phyloP scores from a whole-genome alignment of 2,797 vertebrate species.

The Myotis pilosus region DNA sequence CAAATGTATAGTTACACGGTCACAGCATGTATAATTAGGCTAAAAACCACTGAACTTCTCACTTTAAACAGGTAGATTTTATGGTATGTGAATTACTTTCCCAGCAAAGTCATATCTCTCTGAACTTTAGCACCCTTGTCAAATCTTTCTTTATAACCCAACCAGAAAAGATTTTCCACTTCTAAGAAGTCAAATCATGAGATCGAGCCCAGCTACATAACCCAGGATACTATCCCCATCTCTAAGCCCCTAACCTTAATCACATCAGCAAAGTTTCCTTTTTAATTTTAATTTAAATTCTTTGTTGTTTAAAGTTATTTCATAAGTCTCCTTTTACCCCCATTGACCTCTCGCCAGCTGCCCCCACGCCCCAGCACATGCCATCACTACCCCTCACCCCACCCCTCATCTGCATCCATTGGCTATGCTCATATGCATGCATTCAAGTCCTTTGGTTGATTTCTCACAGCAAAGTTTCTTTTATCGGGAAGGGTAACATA shows the following conservation, averaged over 20 bases:
- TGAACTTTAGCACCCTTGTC: neutral
- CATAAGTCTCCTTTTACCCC: too few relatives aligned
- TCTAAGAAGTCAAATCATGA: neutral
- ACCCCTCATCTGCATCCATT: too few relatives aligned
- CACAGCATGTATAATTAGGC: neutral
- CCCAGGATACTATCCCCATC: neutral
- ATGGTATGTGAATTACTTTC: neutral
- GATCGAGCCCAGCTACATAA: neutral
- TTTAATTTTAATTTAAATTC: too few relatives aligned
- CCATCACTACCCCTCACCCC: too few relatives aligned
- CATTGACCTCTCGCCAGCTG: too few relatives aligned
- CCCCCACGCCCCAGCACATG: too few relatives aligned
- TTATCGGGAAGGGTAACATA: neutral
- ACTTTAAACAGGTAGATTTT: neutral
- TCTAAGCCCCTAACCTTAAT: neutral
- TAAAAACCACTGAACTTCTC: neutral
- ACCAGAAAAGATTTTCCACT: neutral
- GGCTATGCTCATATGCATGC: too few relatives aligned
- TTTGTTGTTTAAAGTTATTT: too few relatives aligned
- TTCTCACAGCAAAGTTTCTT: neutral
- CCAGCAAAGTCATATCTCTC: neutral
- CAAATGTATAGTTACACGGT: neutral
- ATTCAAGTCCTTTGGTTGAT: too few relatives aligned
- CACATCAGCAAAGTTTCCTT: neutral
- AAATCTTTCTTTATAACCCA: neutral